Evolutionary conservation across 2,797 vertebrate species (phyloP), one percentile per base, ranked within the genome.

Genomic region (Peromyscus eremicus): DNA sequence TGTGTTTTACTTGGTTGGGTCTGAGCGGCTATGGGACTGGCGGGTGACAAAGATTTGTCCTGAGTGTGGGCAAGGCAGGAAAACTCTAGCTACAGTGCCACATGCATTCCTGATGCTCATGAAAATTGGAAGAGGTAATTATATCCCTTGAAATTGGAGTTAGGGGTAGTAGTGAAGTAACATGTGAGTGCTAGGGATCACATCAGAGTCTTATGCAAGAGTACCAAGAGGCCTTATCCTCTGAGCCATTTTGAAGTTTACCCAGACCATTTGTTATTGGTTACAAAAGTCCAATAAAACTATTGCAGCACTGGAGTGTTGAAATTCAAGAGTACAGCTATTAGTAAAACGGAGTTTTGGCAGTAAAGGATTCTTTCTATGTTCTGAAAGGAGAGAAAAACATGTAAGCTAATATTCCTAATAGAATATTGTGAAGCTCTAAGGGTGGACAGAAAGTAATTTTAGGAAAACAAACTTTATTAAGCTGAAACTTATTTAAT

Each of bases 401-500:
- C 5, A 60, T 64, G 82, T 60, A 84, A 93, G 64, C 7, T 0
- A 25, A 21, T 86, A 92, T 14, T 9, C 4, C 19, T 91, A 89
- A 89, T 34, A 94, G 92, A 94, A 86, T 93, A 88, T 43, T 96
- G 37, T 49, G 9, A 96, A 43, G 16, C 90, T 94, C 25, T 34
- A 93, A 80, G 49, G 52, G 16, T 87, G 16, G 12, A 94, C 11
- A 94, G 66, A n/a, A 93, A 76, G 29, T 62, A 92, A 55, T 93
- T 93, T 95, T 62, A 94, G 40, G 4, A 75, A 94, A 93, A 73
- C 4, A 62, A 90, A 80, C 16, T 73, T 64, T 86, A 93, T 95
- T 92, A 95, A 87, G n/a, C 21, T 70, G 49, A 88, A 96, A 91
- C 11, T 64, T 34, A 92, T 81, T 93, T 81, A 94, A 96, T 89